phyloP scores from a whole-genome alignment of 2,797 vertebrate species.

The Falco biarmicus region DNA sequence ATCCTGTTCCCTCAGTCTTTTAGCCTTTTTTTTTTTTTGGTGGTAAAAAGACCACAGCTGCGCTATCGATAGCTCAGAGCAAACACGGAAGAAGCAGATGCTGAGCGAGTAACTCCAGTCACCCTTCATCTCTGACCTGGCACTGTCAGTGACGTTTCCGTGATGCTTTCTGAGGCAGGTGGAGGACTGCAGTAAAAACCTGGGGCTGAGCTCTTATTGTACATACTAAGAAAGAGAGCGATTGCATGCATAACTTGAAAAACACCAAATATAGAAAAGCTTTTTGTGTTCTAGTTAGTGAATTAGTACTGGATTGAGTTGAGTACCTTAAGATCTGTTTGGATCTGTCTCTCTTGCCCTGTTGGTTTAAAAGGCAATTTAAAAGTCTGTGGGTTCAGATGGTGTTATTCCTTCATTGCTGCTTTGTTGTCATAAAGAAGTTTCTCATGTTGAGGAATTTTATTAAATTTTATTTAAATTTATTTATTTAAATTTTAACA shows the following conservation, averaged over 20 bases:
- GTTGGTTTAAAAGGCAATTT: not conserved
- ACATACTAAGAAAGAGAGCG: not conserved
- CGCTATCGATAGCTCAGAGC: not conserved
- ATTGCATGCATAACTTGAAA: accelerated
- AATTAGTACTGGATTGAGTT: not conserved
- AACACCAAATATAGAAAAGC: not conserved
- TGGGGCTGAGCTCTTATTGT: not conserved
- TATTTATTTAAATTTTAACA: not conserved
- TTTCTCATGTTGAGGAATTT: not conserved
- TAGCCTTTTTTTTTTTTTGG: too few species aligned
- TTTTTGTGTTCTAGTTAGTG: not conserved
- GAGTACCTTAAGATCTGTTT: not conserved
- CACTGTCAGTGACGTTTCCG: accelerated
- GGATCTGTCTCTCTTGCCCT: not conserved
- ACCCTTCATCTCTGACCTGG: not conserved
- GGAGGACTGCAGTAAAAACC: not conserved
- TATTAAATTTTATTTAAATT: too few species aligned
- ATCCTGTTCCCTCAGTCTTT: not conserved
- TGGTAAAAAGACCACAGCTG: not conserved
- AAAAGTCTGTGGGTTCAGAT: not conserved
- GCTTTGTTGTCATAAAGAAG: not conserved
- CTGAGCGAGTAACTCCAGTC: not conserved
- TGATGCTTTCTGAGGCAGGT: not conserved
- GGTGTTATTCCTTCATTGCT: not conserved
- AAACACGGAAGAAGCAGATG: not conserved